phyloP scores from a whole-genome alignment of 2,888 invertebrate species.

The Leptothorax acervorum region DNA sequence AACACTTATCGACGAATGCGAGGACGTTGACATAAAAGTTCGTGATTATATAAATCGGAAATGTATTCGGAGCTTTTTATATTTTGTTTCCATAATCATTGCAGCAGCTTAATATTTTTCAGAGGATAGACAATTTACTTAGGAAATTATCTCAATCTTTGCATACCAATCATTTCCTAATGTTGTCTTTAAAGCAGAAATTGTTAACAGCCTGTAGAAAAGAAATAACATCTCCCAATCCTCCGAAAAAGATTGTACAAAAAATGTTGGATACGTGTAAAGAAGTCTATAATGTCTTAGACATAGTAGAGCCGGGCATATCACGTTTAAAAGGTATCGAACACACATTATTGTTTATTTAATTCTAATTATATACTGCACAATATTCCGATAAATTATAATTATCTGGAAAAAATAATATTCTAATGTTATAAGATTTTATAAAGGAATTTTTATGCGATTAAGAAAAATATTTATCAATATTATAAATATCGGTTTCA shows the following conservation, averaged over 20 bases:
- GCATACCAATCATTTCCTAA: constrained; percentile 89
- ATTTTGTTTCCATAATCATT: not conserved
- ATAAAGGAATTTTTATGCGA: not conserved
- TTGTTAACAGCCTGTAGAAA: constrained; percentile 87
- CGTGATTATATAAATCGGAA: constrained; percentile 30
- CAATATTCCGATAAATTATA: not conserved
- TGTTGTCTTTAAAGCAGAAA: constrained; percentile 90
- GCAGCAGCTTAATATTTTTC: constrained; percentile 46
- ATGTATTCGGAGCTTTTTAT: not conserved
- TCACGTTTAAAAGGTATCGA: constrained; percentile 89
- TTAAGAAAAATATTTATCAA: constrained; percentile 1
- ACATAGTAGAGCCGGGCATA: constrained; percentile 90
- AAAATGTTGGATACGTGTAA: constrained; percentile 90
- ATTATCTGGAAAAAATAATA: not conserved
- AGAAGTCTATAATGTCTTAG: constrained; percentile 89
- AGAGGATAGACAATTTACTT: constrained; percentile 84
- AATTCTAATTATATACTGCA: not conserved
- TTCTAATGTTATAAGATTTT: not conserved
- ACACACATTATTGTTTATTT: not conserved
- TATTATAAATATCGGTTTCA: constrained; percentile 79
- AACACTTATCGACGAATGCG: constrained; percentile 84
- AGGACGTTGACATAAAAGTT: constrained; percentile 77
- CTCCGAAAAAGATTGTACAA: constrained; percentile 86
- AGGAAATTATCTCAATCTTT: constrained; percentile 87
- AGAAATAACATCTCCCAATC: constrained; percentile 78